Evolutionary conservation across 2,888 invertebrate genomes (phyloP).

Genomic region (Biston betularia): DNA sequence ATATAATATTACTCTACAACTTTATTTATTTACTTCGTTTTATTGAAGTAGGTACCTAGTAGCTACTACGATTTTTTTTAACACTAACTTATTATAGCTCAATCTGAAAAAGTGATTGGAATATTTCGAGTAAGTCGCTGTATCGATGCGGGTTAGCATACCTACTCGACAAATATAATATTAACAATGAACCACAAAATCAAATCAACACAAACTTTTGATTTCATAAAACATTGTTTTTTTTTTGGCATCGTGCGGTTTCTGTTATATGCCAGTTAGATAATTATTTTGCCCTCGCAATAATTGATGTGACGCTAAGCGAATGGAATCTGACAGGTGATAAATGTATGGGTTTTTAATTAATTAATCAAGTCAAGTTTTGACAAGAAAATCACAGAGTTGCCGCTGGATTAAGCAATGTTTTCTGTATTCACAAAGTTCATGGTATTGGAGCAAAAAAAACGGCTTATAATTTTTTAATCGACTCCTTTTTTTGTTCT

Average conservation of each 20-base stretch:
- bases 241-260: constrained; percentile 12
- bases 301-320: constrained; percentile 64
- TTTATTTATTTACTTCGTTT: too few species aligned
- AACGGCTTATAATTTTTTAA: background rate
- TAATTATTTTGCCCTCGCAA: constrained; percentile 45
- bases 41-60: too few species aligned
- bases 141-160: too few species aligned
- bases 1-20: too few species aligned
- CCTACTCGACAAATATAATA: background rate
- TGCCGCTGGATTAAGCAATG: constrained; percentile 43
- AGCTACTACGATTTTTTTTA: too few species aligned
- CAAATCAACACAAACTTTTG: background rate
- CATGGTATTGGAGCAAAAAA: constrained; percentile 20
- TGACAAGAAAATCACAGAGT: constrained; percentile 48
- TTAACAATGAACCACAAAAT: background rate
- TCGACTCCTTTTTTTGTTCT: background rate
- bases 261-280: constrained; percentile 8
- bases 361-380: constrained; percentile 50
- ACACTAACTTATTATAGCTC: too few species aligned
- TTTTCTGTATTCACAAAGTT: constrained; percentile 39
- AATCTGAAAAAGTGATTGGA: too few species aligned
- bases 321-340: constrained; percentile 60
- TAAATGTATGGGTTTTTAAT: constrained; percentile 61
- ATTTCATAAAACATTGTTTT: background rate
- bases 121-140: too few species aligned